Evolutionary conservation across 2,113 vertebrate genomes (phyloP).

Genomic region (Rhynchopsitta pachyrhyncha): DNA sequence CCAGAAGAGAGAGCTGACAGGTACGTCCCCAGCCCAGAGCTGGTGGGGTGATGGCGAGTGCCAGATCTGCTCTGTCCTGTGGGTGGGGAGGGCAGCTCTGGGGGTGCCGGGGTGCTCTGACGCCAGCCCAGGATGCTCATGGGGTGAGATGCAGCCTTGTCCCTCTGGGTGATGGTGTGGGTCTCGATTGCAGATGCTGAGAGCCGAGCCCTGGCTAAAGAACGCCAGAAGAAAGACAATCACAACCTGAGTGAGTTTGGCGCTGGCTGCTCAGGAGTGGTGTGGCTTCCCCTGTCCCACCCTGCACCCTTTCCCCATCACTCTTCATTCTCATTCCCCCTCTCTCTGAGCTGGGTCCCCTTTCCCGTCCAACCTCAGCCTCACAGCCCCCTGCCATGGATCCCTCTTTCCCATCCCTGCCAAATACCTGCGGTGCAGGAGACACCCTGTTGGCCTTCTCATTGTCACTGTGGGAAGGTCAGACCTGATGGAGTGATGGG

Average conservation of each 20-base stretch:
- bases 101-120: rapidly evolving
- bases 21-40: constrained; percentile 38
- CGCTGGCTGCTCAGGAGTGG: background rate
- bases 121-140: rapidly evolving
- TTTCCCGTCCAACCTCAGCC: background rate
- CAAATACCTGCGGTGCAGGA: background rate
- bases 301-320: background rate
- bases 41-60: rapidly evolving
- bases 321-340: background rate
- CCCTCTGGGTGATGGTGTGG: background rate
- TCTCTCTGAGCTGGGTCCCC: background rate
- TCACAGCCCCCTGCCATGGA: background rate
- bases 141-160: background rate
- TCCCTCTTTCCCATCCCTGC: background rate
- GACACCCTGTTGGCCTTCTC: background rate
- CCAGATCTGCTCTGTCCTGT: rapidly evolving
- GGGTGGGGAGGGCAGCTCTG: background rate
- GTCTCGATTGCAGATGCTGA: constrained; percentile 83
- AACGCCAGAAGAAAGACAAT: constrained; percentile 99
- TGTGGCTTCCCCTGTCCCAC: background rate
- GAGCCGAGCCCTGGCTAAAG: constrained; percentile 90
- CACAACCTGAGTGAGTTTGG: constrained; percentile 92
- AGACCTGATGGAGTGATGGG: background rate
- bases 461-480: background rate
- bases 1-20: constrained; percentile 92